phyloP scores from a whole-genome alignment of 2,888 invertebrate genomes.

The Drosophila paranaensis region DNA sequence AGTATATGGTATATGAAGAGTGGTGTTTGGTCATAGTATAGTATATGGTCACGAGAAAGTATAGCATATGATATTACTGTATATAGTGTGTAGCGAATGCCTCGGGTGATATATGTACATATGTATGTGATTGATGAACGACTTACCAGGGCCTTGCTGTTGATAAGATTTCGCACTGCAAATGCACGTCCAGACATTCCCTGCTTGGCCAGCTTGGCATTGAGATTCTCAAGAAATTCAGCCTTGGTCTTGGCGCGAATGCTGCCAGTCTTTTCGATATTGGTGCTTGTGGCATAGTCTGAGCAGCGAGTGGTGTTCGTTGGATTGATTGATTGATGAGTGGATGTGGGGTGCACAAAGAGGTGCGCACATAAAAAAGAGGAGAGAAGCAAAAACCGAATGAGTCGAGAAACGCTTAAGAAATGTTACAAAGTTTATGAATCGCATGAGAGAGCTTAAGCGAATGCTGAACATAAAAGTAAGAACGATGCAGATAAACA shows the following conservation, averaged over 20 bases:
- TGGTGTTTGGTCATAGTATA: neutral
- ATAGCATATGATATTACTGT: neutral
- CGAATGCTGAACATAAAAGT: slow-evolving; percentile 13
- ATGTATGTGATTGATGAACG: neutral
- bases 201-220: slow-evolving; percentile 90
- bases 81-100: neutral
- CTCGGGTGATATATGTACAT: neutral
- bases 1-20: neutral
- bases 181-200: slow-evolving; percentile 87
- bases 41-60: neutral
- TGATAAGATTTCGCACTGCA: slow-evolving; percentile 90
- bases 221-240: slow-evolving; percentile 92
- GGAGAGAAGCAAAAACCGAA: slow-evolving; percentile 43
- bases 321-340: neutral
- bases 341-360: slow-evolving; percentile 40
- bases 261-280: slow-evolving; percentile 84
- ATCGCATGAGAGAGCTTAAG: slow-evolving; percentile 22
- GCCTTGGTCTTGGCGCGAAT: slow-evolving; percentile 85
- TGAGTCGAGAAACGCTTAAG: slow-evolving; percentile 27
- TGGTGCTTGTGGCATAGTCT: slow-evolving; percentile 84
- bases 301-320: slow-evolving; percentile 24
- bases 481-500: slow-evolving; percentile 31
- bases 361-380: slow-evolving; percentile 32
- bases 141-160: slow-evolving; percentile 89
- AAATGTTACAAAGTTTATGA: slow-evolving; percentile 8